A percentile compares a stretch with the other conserved stretches of the same genome.
Evolutionary conservation across 2,888 invertebrate genomes (phyloP).

Genomic region (Stenotaenia linearis): DNA sequence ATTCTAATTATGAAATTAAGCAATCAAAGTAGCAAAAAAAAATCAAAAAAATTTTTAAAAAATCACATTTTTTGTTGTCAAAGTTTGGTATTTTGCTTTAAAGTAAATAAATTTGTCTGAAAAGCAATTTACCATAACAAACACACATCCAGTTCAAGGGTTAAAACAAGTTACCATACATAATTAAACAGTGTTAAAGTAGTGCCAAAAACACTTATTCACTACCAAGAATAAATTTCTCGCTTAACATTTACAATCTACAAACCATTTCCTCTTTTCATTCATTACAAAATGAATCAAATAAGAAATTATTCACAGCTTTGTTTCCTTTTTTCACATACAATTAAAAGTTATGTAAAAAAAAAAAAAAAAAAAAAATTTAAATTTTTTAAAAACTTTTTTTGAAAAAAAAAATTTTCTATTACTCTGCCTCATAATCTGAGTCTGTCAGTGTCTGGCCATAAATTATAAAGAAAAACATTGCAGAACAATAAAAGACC

Average conservation of each 20-base stretch:
- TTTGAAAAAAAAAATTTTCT: neutral
- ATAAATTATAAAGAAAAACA: neutral
- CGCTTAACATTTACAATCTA: neutral
- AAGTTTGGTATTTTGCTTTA: too few relatives aligned
- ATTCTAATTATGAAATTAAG: too few relatives aligned
- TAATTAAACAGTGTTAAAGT: neutral
- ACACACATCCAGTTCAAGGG: too few relatives aligned
- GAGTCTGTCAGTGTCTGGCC: neutral
- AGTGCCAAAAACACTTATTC: neutral
- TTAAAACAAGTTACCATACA: neutral
- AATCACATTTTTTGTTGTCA: too few relatives aligned
- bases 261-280: neutral
- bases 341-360: too few relatives aligned
- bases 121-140: too few relatives aligned
- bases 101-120: too few relatives aligned
- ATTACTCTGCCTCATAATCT: neutral
- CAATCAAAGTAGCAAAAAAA: too few relatives aligned
- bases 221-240: neutral
- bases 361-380: neutral
- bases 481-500: neutral
- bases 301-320: neutral
- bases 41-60: too few relatives aligned
- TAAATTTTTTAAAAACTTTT: neutral
- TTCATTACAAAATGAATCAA: neutral
- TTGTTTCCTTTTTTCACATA: neutral